Evolutionary conservation across 2,888 invertebrate species (phyloP), one percentile per base, ranked within the genome.

Genomic region (Orthosia cruda): DNA sequence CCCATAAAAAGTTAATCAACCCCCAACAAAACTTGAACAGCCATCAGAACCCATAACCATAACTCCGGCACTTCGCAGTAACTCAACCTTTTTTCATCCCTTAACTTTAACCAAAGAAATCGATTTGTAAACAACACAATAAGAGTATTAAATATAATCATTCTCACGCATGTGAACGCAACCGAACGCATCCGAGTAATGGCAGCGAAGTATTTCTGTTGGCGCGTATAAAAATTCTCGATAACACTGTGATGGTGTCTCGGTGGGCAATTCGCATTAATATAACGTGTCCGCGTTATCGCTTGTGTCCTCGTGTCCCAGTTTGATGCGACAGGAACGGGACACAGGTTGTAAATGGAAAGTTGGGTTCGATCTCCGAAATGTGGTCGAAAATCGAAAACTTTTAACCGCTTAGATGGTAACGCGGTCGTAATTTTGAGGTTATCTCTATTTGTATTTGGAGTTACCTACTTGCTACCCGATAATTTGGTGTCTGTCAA

Each of bases 231-330:
- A 94, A 93, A 92, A 91, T 90, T 90, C 78, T 81, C 91, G 92
- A 92, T 92, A 92, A 92, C 91, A 84, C 87, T 80, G 86, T 62
- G 78, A 77, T 81, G 86, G 80, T 81, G 76, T 74, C 87, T 81
- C 85, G 79, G 80, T 76, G 73, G 74, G 91, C 92, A 92, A 93
- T 93, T 93, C 93, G 92, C 93, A 93, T 94, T 93, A 93, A 94
- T 93, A 90, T 89, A 90, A 90, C 91, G 89, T 87, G 88, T 88
- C 87, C 88, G 87, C 86, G 88, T 89, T 91, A 91, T 91, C 91
- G 89, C 67, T 59, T 49, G 71, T 68, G 84, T 71, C 83, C 80
- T 80, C 72, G 76, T 83, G 83, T 74, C 71, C 84, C 80, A 83
- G 64, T 83, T 83, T 66, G 71, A 68, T 40, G 72, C 52, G 54